Conservation (phyloP, 2,113 vertebrate genomes). For the Gracilinanus agilis region DNA sequence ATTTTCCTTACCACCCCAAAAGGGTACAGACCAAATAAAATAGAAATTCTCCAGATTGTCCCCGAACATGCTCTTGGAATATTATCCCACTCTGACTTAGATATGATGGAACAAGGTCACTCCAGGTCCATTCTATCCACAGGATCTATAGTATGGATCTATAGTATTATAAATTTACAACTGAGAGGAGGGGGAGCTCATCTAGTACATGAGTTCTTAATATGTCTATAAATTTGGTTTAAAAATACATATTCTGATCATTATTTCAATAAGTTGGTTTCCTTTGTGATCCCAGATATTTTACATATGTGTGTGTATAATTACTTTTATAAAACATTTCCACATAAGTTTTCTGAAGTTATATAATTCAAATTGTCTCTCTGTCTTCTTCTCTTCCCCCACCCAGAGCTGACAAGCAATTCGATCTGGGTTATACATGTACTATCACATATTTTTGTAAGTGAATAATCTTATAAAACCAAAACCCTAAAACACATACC, state of each 20-base stretch:
- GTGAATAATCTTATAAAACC: no score
- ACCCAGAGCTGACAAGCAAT: no score
- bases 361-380: no score
- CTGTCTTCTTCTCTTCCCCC: no score
- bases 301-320: background rate
- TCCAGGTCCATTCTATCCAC: background rate
- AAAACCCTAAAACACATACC: no score
- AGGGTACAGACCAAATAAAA: background rate
- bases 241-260: background rate
- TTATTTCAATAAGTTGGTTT: background rate
- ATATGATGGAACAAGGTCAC: background rate
- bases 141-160: background rate
- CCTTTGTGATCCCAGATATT: background rate
- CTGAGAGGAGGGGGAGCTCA: background rate
- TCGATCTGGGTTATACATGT: no score
- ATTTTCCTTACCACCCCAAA: background rate
- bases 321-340: no score
- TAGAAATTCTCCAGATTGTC: background rate
- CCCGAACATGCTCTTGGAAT: background rate
- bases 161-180: background rate
- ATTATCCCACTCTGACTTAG: background rate
- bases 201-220: background rate
- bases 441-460: no score
- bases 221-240: background rate
- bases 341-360: no score